Evolutionary conservation across 2,797 vertebrate species (phyloP), one percentile per base, ranked within the genome.

Genomic region (Peromyscus aztecus): DNA sequence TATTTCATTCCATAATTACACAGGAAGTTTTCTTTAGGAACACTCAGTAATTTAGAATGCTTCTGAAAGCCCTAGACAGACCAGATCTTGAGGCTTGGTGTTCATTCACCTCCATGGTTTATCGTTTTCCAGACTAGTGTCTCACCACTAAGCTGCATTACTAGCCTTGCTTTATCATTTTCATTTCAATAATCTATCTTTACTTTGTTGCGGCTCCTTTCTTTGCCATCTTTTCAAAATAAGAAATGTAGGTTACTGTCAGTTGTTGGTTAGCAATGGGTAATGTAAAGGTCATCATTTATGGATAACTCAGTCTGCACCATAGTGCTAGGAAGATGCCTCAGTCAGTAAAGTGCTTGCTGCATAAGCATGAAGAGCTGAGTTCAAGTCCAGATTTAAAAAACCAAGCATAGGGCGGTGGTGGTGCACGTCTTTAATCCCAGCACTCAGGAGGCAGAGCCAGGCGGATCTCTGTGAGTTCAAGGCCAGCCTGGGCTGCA

Each of bases 141-240:
- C n/a, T 57, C 21, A 21, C n/a, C 55, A 29, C n/a, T 13, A 21
- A 73, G 27, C n/a, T 73, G 49, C 49, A 40, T 43, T 57, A 24
- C n/a, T 17, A 71, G 12, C 27, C 17, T 13, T 37, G n/a, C 55
- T 77, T 78, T 90, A 75, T 94, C 14, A 16, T 94, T 90, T 94
- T 81, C 24, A 84, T 90, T 83, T 84, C 57, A 94, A 73, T 63
- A 81, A 84, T 81, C 8, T 31, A 90, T 43, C 6, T 14, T 73
- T 96, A 29, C 84, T 95, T 95, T 84, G 46, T 82, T 95, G 57
- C 90, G 40, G 77, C n/a, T 87, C 46, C 57, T 89, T 91, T 69
- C 7, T 57, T 94, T 92, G 31, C 27, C 57, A 55, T 85, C 23
- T 19, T 89, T 96, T 89, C 23, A 55, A 57, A 91, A 69, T 43